phyloP scores from a whole-genome alignment of 2,888 invertebrate species.

The Lomographa bimaculata region DNA sequence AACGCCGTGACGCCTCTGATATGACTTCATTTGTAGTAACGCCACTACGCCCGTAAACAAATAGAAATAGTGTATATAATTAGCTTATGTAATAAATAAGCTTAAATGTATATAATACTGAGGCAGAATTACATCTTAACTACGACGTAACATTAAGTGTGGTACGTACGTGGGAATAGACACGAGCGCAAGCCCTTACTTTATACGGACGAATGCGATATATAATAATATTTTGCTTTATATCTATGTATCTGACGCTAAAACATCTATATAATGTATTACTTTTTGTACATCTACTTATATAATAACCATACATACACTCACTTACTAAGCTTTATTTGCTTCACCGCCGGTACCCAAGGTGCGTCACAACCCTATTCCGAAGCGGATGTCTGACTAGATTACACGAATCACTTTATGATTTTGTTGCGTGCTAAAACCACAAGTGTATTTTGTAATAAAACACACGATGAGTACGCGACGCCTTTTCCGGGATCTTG shows the following conservation, averaged over 20 bases:
- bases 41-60: constrained; percentile 78
- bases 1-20: constrained; percentile 74
- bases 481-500: constrained; percentile 62
- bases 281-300: constrained; percentile 84
- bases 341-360: constrained; percentile 71
- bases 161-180: constrained; percentile 81
- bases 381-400: constrained; percentile 46
- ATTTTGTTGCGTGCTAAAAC: constrained; percentile 40
- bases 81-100: constrained; percentile 83
- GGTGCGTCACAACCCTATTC: constrained; percentile 56
- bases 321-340: constrained; percentile 79
- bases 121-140: constrained; percentile 84
- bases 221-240: constrained; percentile 83
- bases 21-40: constrained; percentile 78
- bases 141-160: constrained; percentile 82
- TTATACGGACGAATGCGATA: constrained; percentile 84
- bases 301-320: constrained; percentile 79
- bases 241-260: constrained; percentile 84
- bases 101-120: constrained; percentile 84
- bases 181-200: constrained; percentile 83
- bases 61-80: constrained; percentile 81
- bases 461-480: constrained; percentile 72
- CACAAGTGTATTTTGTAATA: constrained; percentile 36
- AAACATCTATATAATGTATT: constrained; percentile 84
- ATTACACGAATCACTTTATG: constrained; percentile 47